Evolutionary conservation across 2,113 vertebrate genomes (phyloP), one percentile per base, ranked within the genome.

Genomic region (Pituophis catenifer): DNA sequence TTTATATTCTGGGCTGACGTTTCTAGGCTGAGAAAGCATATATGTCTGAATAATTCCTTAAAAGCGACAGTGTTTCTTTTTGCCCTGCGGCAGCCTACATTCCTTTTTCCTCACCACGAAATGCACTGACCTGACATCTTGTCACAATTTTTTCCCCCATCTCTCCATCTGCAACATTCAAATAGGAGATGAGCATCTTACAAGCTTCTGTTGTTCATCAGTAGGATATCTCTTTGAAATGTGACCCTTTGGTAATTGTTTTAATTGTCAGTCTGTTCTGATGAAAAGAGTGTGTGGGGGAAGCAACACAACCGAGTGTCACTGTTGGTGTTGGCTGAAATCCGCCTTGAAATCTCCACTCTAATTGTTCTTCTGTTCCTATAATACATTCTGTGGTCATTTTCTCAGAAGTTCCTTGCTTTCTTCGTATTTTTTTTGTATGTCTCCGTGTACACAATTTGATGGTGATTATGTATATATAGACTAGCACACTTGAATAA

Each of bases 211-310:
- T 6, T 92, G 26, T 94, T 94, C 33, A 3, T 52, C 6, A 0
- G 23, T 8, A 26, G 55, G 93, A 21, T 94, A 81, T 19, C 95
- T 94, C 94, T 81, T 92, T 91, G 90, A 48, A 88, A 92, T 94
- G 92, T 54, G 89, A 93, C 92, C 92, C 90, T 38, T 93, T 89
- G 88, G 86, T 81, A 86, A 86, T 87, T 92, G 33, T 95, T 94
- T 94, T 89, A 55, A 88, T 93, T 92, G 58, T 65, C 2, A 11
- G 50, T 75, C 90, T 91, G 58, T 94, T 55, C 93, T 93, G 91
- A 54, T 53, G 92, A 26, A 50, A 59, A 94, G 65, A 89, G 53
- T 44, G 2, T 8, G 38, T 54, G n/a, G 12, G 24, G 44, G 1
- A 8, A 24, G 21, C 29, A 91, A 11, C 26, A 17, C 10, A 58